phyloP scores from a whole-genome alignment of 64 coral and sea anemone genomes.

The Hydrozoanthus tunicans region DNA sequence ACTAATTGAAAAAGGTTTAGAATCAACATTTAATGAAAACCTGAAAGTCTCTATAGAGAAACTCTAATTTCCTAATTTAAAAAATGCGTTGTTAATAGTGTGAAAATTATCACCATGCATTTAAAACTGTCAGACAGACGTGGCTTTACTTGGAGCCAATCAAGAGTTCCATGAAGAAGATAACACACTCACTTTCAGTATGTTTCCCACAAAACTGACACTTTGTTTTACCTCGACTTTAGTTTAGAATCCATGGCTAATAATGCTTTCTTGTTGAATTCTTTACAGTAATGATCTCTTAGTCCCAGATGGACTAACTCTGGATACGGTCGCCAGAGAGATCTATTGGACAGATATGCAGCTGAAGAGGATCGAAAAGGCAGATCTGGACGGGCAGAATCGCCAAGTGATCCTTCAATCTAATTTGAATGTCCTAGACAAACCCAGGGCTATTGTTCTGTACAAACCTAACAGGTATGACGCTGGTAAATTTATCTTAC shows the following conservation, averaged over 20 bases:
- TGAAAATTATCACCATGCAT: no score
- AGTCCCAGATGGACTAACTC: slow-evolving; percentile 68
- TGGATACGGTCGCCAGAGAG: slow-evolving; percentile 60
- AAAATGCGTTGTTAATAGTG: no score
- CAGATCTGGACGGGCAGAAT: slow-evolving; percentile 55
- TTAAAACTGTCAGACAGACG: no score
- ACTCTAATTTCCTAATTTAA: no score
- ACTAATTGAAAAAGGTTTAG: no score
- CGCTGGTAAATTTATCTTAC: not conserved
- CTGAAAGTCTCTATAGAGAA: no score
- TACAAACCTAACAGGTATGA: slow-evolving; percentile 65
- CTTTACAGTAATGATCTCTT: slow-evolving; percentile 43
- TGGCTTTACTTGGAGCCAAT: no score
- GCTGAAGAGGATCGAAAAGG: slow-evolving; percentile 50
- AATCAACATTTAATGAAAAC: no score
- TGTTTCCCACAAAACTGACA: no score
- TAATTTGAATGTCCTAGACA: slow-evolving; percentile 16
- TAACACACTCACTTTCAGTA: no score
- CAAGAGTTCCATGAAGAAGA: no score
- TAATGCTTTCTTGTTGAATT: not conserved
- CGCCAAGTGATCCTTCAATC: not conserved
- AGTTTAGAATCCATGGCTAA: not conserved
- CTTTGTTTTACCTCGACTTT: not conserved
- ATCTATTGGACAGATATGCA: slow-evolving; percentile 84
- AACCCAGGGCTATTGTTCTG: slow-evolving; percentile 78